Evolutionary conservation across 2,113 vertebrate species (phyloP), one percentile per base, ranked within the genome.

Genomic region (Pterophyllum scalare): DNA sequence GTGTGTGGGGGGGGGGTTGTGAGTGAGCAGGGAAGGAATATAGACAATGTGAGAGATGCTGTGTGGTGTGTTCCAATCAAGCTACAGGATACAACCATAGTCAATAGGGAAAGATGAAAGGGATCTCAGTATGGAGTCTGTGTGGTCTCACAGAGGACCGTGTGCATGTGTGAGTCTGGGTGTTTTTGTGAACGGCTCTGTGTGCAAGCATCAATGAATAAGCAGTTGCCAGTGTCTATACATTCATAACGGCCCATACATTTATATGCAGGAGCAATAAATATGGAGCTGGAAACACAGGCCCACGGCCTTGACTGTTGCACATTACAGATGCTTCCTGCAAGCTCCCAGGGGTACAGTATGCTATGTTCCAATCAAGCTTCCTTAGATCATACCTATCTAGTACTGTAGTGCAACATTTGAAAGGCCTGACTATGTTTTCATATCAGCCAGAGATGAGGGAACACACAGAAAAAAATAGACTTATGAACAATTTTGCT

Each of bases 51-150:
- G 80, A 91, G 82, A 90, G 87, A 87, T 90, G 82, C 80, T 93
- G 90, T 92, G 88, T 94, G 88, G 90, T 94, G 89, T 90, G 88
- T 89, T 94, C 92, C 89, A 93, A 92, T 94, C 91, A 94, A 93
- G 81, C 91, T 92, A 94, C 87, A 91, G 92, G 94, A 94, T 88
- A 89, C 85, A 89, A 85, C 89, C 76, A 87, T 87, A 94, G 94
- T 94, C 95, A 92, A 94, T 94, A 92, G 80, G 38, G 24, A 76
- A 81, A 93, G 93, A 95, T 95, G 92, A 95, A 95, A 95, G 91
- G 81, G 81, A 87, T 88, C 92, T 92, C 61, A 54, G 75, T 74
- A 83, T 87, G 89, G 88, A 92, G 84, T 82, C 83, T 88, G 89
- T 90, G 91, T 89, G 90, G 92, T 94, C 94, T 88, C 52, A 67